A percentile compares a stretch with the other conserved stretches of the same genome.
phyloP scores from a whole-genome alignment of 2,888 invertebrate species.

The Myopa tessellatipennis region DNA sequence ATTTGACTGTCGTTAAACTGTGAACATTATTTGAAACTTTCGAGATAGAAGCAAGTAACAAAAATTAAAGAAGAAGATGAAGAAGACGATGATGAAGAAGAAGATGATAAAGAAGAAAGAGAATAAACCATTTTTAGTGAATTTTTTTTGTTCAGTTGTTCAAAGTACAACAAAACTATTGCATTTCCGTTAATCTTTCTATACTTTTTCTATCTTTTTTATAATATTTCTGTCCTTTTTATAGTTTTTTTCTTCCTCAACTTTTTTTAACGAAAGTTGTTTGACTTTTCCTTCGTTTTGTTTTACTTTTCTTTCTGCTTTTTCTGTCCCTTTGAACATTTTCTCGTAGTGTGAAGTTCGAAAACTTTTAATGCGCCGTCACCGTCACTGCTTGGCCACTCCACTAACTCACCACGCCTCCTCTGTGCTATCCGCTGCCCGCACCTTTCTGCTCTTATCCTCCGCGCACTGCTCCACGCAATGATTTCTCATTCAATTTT shows the following conservation, averaged over 20 bases:
- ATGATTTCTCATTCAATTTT: conserved; percentile 31
- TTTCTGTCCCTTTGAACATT: not conserved
- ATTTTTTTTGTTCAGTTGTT: too few species aligned
- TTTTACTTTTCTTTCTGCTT: not conserved
- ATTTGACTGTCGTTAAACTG: not conserved
- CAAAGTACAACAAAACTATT: not conserved
- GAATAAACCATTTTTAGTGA: not conserved
- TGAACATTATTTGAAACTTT: not conserved
- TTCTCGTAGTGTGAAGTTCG: conserved; percentile 4
- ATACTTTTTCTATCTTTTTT: not conserved
- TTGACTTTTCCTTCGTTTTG: not conserved
- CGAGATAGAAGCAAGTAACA: not conserved
- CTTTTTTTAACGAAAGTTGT: not conserved
- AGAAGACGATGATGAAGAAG: not conserved
- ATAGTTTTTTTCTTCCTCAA: not conserved
- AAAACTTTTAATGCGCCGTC: not conserved
- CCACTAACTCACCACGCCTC: not conserved
- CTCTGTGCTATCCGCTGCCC: not conserved
- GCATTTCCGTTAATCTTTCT: too few species aligned
- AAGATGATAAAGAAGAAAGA: not conserved
- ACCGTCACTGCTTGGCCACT: not conserved
- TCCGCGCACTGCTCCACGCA: not conserved
- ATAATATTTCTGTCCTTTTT: not conserved
- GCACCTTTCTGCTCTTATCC: not conserved
- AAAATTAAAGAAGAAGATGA: not conserved